phyloP scores from a whole-genome alignment of 2,113 vertebrate species.

The Platycercus adscitus region DNA sequence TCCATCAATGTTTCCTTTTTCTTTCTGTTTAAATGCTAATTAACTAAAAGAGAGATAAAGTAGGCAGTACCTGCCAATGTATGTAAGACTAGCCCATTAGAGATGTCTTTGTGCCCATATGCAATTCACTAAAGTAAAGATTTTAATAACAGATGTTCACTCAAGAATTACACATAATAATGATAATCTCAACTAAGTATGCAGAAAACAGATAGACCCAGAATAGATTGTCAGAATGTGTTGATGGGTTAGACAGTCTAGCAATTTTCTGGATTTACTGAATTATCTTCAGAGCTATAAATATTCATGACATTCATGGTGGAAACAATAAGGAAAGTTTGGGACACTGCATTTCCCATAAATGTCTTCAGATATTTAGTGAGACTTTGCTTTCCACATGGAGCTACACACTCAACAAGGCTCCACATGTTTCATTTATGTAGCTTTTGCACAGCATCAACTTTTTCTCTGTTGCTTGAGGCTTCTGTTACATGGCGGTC shows the following conservation, averaged over 20 bases:
- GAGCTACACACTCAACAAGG: background rate
- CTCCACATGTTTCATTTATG: background rate
- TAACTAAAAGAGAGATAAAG: background rate
- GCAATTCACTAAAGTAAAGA: slow-evolving; percentile 1
- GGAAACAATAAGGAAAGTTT: slow-evolving; percentile 23
- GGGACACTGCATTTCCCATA: background rate
- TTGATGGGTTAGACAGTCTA: slow-evolving; percentile 45
- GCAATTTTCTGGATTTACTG: slow-evolving; percentile 35
- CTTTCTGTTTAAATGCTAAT: background rate
- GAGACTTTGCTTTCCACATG: background rate
- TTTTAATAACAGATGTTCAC: slow-evolving; percentile 44
- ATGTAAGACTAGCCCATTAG: background rate
- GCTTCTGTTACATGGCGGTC: background rate
- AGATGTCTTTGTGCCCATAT: background rate
- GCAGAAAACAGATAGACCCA: background rate
- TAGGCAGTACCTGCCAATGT: background rate
- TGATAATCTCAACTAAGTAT: slow-evolving; percentile 9
- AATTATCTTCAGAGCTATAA: slow-evolving; percentile 43
- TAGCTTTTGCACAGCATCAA: background rate
- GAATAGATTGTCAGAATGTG: background rate
- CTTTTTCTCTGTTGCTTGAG: background rate
- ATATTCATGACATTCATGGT: slow-evolving; percentile 37
- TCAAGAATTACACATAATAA: background rate
- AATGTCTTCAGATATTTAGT: background rate
- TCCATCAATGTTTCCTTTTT: background rate